Evolutionary conservation across 2,888 invertebrate species (phyloP), one percentile per base, ranked within the genome.

Genomic region (Flabesymbios commensalis): DNA sequence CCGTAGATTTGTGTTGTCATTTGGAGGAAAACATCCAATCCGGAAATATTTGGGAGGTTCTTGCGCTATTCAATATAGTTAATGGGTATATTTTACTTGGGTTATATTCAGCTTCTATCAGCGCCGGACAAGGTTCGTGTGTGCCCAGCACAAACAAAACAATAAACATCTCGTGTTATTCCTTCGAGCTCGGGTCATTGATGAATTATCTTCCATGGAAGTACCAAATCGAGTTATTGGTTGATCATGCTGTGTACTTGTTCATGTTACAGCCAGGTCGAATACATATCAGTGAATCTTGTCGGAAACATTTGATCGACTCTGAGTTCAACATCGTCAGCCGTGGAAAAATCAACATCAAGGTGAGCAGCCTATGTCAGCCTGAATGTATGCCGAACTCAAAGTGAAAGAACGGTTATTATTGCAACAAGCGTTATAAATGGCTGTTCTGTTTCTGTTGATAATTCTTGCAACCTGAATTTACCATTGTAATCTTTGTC

Each of bases 331-430:
- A 86, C 51, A 86, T 90, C 0, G 86, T 89, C 65, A 87, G 87
- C 22, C 86, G 93, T 66, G 93, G 93, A 43, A 85, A 86, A 32
- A 89, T 92, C 36, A 87, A 87, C 81, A 89, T 94, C 28, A 94
- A 94, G 86, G 92, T 91, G 79, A 74, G 75, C 71, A 14, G 19
- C 19, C 7, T 45, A 14, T 19, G 7, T 45, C 5, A 14, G 7
- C 22, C 10, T 45, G 7, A 19, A 45, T 45, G 19, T 19, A 45
- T 45, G 7, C 22, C 45, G 7, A 22, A 5, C 5, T 22, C 19
- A 19, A 4, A 42, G 3, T 5, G 24, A 19, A 24, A 42, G 19
- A 24, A 4, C 42, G 10, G 42, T 42, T 5, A 42, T 42, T 42
- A 22, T 19, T 5, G 19, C 2, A 28, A 17, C 14, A 26, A 42